Base-by-base conservation (phyloP, 2,797 vertebrate genomes). In the Siniperca undulata region DNA sequence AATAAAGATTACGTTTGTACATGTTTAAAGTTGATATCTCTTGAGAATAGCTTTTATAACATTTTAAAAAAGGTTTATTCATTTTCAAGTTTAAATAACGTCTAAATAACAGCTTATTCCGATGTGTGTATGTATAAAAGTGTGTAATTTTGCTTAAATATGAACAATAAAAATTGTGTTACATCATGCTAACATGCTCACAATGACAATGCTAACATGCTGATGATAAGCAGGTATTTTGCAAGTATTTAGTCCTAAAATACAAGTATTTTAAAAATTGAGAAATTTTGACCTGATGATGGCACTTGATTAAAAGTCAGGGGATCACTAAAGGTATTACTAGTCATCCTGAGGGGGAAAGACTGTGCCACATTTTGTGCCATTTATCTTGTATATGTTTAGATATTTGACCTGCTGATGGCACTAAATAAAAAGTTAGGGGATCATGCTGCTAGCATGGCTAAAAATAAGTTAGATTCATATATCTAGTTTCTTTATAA, bases 21-120 rank as follows among this genome's bases (percentile, higher is more conserved):
- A 55, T 46, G 42, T 69, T 64, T 61, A 3, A 64, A 71, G 46
- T 13, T n/a, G 1, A 55, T 30, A 68, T 67, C 34, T 50, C 61
- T 75, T 38, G 24, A 67, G 50, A 46, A 65, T 34, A 34, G 55
- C 30, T 36, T 83, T 52, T 20, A 30, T 64, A 76, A 22, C 30
- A 27, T 62, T 55, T 34, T 4, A 16, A 38, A 68, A 50, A 59
- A 27, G 17, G 1, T 59, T 75, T 70, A 66, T n/a, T 42, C 62
- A 56, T 24, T 48, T n/a, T 61, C 4, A 38, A 27, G 20, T 70
- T 65, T n/a, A 62, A 22, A 56, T 56, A 36, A 30, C 40, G 50
- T 72, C 67, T 46, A 22, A 44, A 44, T 14, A 42, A 68, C 5
- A 7, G 2, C 1, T n/a, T 53, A 30, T 27, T 40, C 5, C 13